A percentile compares a stretch with the other conserved stretches of the same genome.
Conservation (phyloP, 2,888 invertebrate genomes). For the Pyrochroa serraticornis region DNA sequence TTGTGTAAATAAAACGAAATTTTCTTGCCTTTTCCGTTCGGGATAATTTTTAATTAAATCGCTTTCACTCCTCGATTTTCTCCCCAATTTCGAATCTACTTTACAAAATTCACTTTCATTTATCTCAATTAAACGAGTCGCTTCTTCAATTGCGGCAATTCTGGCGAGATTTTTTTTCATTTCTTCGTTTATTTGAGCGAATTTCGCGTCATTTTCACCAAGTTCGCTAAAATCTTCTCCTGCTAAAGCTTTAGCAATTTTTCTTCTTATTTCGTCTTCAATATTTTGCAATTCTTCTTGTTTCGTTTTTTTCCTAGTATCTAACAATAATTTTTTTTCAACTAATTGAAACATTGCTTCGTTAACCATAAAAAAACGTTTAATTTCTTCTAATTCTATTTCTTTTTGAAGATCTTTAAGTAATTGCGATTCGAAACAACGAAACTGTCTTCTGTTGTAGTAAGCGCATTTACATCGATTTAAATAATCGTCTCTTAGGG, state of each 20-base stretch:
- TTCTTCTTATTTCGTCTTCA: not conserved
- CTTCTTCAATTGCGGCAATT: no score
- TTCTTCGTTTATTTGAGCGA: not conserved
- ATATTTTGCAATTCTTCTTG: not conserved
- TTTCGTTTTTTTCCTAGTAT: not conserved
- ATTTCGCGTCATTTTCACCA: not conserved
- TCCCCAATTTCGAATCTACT: no score
- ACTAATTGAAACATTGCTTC: constrained; percentile 1
- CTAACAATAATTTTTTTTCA: not conserved
- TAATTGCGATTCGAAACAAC: not conserved
- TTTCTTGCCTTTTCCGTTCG: not conserved
- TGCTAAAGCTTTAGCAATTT: not conserved
- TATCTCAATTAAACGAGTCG: no score
- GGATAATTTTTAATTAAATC: no score
- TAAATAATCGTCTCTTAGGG: constrained; percentile 7
- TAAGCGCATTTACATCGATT: constrained; percentile 12
- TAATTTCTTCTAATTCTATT: not conserved
- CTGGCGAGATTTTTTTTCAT: not conserved
- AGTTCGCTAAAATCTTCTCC: not conserved
- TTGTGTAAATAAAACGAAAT: not conserved
- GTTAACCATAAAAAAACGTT: not conserved
- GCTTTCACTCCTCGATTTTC: no score
- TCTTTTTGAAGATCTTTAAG: not conserved
- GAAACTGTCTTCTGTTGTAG: constrained; percentile 20
- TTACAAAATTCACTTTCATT: no score